Evolutionary conservation across 2,888 invertebrate genomes (phyloP), one percentile per base, ranked within the genome.

Genomic region (Ichneumon xanthorius): DNA sequence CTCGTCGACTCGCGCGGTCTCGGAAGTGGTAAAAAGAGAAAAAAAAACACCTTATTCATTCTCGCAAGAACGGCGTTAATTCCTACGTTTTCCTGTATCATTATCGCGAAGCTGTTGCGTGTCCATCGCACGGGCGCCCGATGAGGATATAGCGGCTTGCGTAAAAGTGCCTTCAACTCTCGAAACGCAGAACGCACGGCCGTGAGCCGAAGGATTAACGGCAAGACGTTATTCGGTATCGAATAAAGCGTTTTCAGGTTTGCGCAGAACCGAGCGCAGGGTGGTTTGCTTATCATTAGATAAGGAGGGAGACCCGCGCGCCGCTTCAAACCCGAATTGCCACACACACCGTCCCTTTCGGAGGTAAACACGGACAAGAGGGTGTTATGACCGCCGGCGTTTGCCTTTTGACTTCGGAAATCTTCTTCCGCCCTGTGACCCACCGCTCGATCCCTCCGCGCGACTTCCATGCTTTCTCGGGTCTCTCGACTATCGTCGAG

Each of bases 341-440:
- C 40, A 71, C 50, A 37, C 53, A 19, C 67, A 87, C 82, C 82
- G 73, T 85, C 63, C 86, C 88, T 85, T 89, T 76, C 58, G 58
- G 88, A 88, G 88, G 89, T 88, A 90, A 89, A 90, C 88, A 91
- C 70, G 87, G 83, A 86, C 87, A 1, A 33, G 88, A 91, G 90
- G 91, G 90, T 90, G 89, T 85, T 84, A 91, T 89, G 89, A 88
- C 87, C 88, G 83, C 87, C 85, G 86, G 82, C 89, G 89, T 89
- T 91, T 90, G 88, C 88, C 88, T 89, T 89, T 87, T 86, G 87
- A 86, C 81, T 82, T 86, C 84, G 81, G 87, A 87, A 90, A 89
- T 90, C 87, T 90, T 90, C 83, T 86, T 88, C 83, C 84, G 37
- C 61, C 26, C 63, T 50, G n/a, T 80, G 87, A 88, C 88, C 88